Percentiles rank a stretch among this genome's conserved stretches.
Conservation (phyloP, 2,113 vertebrate genomes). For the Bettongia penicillata region DNA sequence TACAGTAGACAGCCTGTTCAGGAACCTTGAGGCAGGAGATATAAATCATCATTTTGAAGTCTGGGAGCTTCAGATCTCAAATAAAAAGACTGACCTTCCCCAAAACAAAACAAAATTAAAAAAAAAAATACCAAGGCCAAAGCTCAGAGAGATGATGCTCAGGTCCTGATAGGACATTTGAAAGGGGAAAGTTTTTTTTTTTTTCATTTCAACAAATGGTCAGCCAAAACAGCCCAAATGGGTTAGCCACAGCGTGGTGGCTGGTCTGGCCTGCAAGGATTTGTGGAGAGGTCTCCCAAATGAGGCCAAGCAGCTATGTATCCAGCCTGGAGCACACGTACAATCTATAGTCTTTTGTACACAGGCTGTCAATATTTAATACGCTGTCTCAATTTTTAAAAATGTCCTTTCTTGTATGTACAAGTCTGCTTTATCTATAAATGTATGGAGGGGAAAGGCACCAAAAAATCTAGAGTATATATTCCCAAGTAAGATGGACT, state of each 20-base stretch:
- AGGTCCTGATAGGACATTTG: background rate
- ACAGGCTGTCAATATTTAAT: conserved; percentile 41
- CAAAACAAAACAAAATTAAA: background rate
- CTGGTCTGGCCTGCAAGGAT: background rate
- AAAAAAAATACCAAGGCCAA: background rate
- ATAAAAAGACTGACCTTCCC: background rate
- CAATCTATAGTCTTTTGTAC: background rate
- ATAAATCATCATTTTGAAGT: background rate
- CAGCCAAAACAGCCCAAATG: background rate
- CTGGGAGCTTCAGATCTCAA: background rate
- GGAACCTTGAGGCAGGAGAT: background rate
- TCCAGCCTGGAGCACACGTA: background rate
- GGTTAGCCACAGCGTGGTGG: background rate
- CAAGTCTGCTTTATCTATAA: background rate
- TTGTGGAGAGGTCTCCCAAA: background rate
- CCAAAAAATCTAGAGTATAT: background rate
- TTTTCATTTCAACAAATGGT: background rate
- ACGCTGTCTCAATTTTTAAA: conserved; percentile 20
- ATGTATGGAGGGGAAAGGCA: conserved; percentile 28
- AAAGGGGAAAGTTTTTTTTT: background rate
- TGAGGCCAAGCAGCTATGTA: background rate
- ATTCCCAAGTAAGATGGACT: conserved; percentile 34
- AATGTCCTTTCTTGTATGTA: background rate
- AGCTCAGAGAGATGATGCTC: background rate
- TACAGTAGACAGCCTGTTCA: background rate